Percentiles rank a stretch among this genome's conserved stretches.
Conservation (phyloP, 2,797 vertebrate genomes). For the Eospalax fontanierii region DNA sequence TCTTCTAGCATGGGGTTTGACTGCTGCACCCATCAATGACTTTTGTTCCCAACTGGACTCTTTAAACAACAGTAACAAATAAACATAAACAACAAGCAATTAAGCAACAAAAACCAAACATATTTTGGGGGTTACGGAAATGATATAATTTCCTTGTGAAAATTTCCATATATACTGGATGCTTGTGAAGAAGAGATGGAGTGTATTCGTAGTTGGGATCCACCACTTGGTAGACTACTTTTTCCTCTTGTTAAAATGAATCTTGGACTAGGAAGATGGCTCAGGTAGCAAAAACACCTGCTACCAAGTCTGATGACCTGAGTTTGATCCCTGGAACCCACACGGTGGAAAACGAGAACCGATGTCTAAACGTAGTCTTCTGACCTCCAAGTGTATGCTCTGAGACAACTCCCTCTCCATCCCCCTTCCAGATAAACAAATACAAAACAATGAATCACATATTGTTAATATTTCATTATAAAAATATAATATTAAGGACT, state of each 20-base stretch:
- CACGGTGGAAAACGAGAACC: too few relatives aligned
- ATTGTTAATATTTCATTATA: slow-evolving; percentile 20
- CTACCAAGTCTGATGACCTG: too few relatives aligned
- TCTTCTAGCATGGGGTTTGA: neutral
- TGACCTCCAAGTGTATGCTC: too few relatives aligned
- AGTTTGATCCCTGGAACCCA: too few relatives aligned
- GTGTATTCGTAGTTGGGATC: neutral
- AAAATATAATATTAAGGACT: neutral
- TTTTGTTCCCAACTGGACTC: slow-evolving; percentile 20
- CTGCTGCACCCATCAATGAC: neutral
- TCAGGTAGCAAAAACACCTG: too few relatives aligned
- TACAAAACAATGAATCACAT: too few relatives aligned
- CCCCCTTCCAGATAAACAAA: too few relatives aligned
- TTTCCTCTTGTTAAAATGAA: slow-evolving; percentile 55
- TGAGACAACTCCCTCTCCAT: too few relatives aligned
- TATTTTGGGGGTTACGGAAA: slow-evolving; percentile 45
- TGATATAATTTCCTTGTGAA: neutral
- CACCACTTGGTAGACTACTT: neutral
- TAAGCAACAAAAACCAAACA: neutral
- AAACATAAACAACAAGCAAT: neutral
- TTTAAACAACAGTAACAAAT: neutral
- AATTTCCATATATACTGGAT: neutral
- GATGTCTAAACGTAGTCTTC: too few relatives aligned
- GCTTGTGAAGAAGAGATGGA: neutral
- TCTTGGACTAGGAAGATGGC: neutral